These are phyloP conservation scores for Triplophysa bombifrons DNA, from an alignment of 2,797 vertebrate genomes.

Conservation along the genomic window DNA sequence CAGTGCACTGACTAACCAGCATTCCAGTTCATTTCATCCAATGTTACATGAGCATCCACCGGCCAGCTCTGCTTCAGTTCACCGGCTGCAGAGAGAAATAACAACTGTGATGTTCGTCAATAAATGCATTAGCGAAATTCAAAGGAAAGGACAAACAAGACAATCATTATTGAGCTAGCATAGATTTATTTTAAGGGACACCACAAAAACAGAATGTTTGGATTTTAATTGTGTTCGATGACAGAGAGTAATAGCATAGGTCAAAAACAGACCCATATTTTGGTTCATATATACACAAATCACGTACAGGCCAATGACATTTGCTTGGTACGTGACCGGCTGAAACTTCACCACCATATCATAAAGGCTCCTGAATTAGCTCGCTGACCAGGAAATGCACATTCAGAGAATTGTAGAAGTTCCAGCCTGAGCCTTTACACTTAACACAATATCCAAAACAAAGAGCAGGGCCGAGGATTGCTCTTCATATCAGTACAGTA, in stretches of 20 bases:
- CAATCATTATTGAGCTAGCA: not conserved
- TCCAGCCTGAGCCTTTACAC: not conserved
- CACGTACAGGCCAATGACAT: not conserved
- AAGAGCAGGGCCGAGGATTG: not conserved
- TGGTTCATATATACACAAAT: too few species aligned
- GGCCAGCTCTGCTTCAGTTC: slow-evolving; percentile 84
- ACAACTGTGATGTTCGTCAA: slow-evolving; percentile 4
- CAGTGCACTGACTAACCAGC: slow-evolving; percentile 71
- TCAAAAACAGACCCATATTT: too few species aligned
- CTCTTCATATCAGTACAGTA: not conserved
- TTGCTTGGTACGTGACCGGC: not conserved
- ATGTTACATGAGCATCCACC: slow-evolving; percentile 78
- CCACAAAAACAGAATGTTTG: not conserved
- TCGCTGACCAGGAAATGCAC: slow-evolving; percentile 2
- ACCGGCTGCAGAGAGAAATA: slow-evolving; percentile 71
- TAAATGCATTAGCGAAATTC: not conserved
- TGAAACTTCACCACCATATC: not conserved
- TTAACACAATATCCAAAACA: not conserved
- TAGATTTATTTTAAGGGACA: not conserved
- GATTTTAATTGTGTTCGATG: not conserved
- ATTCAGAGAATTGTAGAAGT: not conserved
- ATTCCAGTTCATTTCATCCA: slow-evolving; percentile 89
- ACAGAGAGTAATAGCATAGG: not conserved
- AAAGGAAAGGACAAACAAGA: not conserved
- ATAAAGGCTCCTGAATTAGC: not conserved